Conservation (phyloP, 2,888 invertebrate species). For the Orthonychiurus folsomi region DNA sequence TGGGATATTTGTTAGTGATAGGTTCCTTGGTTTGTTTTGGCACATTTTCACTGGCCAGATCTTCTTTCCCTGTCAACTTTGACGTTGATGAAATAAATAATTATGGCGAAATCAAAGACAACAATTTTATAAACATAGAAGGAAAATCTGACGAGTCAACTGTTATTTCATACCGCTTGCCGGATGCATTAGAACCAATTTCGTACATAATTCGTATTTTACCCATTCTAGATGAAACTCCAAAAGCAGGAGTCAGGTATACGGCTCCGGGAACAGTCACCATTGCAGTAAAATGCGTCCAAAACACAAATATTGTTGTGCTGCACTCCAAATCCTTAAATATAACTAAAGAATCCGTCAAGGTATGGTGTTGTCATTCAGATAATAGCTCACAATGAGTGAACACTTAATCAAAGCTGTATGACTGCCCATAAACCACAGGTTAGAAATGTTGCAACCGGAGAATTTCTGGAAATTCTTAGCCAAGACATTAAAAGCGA, state of each 20-base stretch:
- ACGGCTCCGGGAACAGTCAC: conserved; percentile 3
- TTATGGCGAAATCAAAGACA: too few species aligned
- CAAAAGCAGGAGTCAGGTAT: background rate
- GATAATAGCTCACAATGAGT: too few species aligned
- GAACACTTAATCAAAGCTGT: too few species aligned
- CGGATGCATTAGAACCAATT: background rate
- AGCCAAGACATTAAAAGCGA: background rate
- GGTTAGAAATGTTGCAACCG: background rate
- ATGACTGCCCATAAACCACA: too few species aligned
- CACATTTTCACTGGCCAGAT: too few species aligned
- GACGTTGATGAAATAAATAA: too few species aligned
- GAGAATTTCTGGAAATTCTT: background rate
- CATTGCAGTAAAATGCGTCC: conserved; percentile 6
- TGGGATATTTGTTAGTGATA: too few species aligned
- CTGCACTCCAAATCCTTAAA: background rate
- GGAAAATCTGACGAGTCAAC: background rate
- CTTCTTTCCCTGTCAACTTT: too few species aligned
- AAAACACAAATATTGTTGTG: background rate
- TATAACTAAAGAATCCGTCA: background rate
- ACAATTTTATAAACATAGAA: too few species aligned
- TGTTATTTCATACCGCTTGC: background rate
- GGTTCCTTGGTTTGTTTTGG: too few species aligned
- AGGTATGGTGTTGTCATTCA: too few species aligned
- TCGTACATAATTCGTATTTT: background rate
- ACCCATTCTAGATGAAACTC: background rate